Percentiles rank a stretch among this genome's conserved stretches.
These are phyloP conservation scores for Latheticus oryzae DNA, from an alignment of 2,888 invertebrate genomes.

Conservation along the genomic window DNA sequence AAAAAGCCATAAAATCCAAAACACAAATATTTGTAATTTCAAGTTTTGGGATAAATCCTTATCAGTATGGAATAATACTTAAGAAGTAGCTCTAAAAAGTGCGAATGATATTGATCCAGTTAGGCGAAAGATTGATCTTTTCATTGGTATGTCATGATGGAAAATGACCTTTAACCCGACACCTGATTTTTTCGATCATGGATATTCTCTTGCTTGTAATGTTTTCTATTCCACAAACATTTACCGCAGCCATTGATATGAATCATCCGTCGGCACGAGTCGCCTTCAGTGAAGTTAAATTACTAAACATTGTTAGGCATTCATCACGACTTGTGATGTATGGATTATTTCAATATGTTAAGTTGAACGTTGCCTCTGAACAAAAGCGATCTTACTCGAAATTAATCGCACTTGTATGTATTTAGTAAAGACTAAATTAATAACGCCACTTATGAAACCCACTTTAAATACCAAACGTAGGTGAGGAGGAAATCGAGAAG, in stretches of 20 bases:
- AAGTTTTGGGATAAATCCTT: neutral
- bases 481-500: too few relatives aligned
- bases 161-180: constrained; percentile 34
- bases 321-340: constrained; percentile 54
- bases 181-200: constrained; percentile 36
- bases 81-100: neutral
- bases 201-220: constrained; percentile 40
- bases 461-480: constrained; percentile 7
- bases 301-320: constrained; percentile 53
- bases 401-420: constrained; percentile 25
- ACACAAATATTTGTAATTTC: neutral
- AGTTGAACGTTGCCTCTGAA: constrained; percentile 47
- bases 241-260: constrained; percentile 49
- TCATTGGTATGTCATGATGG: constrained; percentile 31
- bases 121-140: constrained; percentile 32
- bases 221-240: constrained; percentile 44
- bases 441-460: constrained; percentile 17
- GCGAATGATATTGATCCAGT: constrained; percentile 20
- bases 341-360: constrained; percentile 49
- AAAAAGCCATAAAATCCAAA: too few relatives aligned
- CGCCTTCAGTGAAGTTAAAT: constrained; percentile 57
- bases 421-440: constrained; percentile 29
- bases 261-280: constrained; percentile 55
- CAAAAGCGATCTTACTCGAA: constrained; percentile 42
- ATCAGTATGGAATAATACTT: too few relatives aligned